Evolutionary conservation across 2,888 invertebrate species (phyloP).

Genomic region (Ectropis crepuscularia): DNA sequence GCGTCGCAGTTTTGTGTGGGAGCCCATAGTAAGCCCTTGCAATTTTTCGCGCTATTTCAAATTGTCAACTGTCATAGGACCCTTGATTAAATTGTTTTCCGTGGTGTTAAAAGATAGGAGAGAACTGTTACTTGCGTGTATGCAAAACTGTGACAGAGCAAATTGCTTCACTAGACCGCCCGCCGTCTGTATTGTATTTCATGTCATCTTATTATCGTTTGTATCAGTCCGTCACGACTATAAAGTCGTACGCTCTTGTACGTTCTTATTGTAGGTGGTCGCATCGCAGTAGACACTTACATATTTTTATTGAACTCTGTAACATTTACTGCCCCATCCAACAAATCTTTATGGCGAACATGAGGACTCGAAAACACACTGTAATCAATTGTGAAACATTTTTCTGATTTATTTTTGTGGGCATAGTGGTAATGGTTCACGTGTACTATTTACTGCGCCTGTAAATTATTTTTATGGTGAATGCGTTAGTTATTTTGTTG

Average conservation of each 20-base stretch:
- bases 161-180: slow-evolving; percentile 34
- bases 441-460: slow-evolving; percentile 29
- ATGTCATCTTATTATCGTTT: slow-evolving; percentile 54
- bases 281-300: slow-evolving; percentile 66
- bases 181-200: slow-evolving; percentile 53
- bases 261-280: slow-evolving; percentile 63
- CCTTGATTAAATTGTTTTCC: not conserved
- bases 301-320: slow-evolving; percentile 74
- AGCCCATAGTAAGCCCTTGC: too few relatives aligned
- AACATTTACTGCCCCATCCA: slow-evolving; percentile 69
- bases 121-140: not conserved
- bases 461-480: slow-evolving; percentile 39
- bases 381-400: slow-evolving; percentile 55
- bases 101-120: not conserved
- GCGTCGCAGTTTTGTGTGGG: too few relatives aligned
- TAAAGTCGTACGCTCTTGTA: slow-evolving; percentile 52
- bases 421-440: slow-evolving; percentile 47
- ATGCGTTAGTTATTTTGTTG: not conserved
- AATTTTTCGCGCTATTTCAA: too few relatives aligned
- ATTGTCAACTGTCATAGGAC: too few relatives aligned
- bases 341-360: slow-evolving; percentile 65
- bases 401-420: slow-evolving; percentile 51
- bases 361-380: slow-evolving; percentile 55
- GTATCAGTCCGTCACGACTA: slow-evolving; percentile 52
- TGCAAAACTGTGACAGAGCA: slow-evolving; percentile 16